Conservation (phyloP, 2,797 vertebrate species). For the Linurgus olivaceus region DNA sequence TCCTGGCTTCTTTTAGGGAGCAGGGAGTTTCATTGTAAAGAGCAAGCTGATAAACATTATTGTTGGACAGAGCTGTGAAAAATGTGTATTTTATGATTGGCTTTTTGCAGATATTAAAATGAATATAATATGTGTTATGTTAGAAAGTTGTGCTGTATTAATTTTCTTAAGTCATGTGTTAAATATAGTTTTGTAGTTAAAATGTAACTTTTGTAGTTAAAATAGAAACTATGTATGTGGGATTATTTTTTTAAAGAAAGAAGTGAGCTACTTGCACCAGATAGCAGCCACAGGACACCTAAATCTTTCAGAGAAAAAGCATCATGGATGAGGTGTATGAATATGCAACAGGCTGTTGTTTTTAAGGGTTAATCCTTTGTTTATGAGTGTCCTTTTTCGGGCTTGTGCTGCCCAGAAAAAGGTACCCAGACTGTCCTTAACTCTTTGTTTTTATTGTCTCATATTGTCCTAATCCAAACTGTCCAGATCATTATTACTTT, state of each 20-base stretch:
- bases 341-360: background rate
- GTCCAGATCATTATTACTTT: too few species aligned
- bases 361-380: background rate
- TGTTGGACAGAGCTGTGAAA: background rate
- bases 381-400: fast-evolving
- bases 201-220: background rate
- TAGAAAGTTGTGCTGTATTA: background rate
- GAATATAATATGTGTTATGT: background rate
- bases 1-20: background rate
- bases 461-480: too few species aligned
- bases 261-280: background rate
- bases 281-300: background rate
- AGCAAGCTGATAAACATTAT: background rate
- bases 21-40: background rate
- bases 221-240: background rate
- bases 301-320: background rate
- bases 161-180: background rate
- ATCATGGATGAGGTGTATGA: background rate
- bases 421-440: too few species aligned
- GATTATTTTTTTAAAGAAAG: background rate
- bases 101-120: background rate
- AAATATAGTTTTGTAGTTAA: background rate
- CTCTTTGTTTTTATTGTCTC: too few species aligned
- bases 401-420: too few species aligned
- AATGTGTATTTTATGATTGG: background rate